Conservation (phyloP, 2,797 vertebrate genomes). For the Decapterus maruadsi region DNA sequence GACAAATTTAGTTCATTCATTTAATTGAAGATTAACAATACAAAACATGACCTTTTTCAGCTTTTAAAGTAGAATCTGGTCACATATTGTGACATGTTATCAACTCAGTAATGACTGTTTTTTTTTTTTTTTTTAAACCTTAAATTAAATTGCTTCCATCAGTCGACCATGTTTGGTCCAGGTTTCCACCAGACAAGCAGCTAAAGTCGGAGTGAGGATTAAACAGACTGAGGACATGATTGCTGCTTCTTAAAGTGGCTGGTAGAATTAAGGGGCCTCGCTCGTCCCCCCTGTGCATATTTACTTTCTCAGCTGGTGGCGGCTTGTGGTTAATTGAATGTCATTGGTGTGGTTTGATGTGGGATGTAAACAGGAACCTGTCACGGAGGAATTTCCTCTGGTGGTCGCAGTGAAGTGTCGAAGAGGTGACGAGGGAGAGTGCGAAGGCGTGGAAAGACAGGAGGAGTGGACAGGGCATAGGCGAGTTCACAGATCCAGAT, state of each 20-base stretch:
- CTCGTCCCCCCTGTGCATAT: constrained; percentile 17
- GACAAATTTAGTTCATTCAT: neutral
- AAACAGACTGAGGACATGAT: constrained; percentile 12
- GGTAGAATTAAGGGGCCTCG: constrained; percentile 19
- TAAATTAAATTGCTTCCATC: neutral
- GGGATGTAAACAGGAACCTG: constrained; percentile 45
- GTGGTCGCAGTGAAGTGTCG: constrained; percentile 10
- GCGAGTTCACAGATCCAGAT: constrained; percentile 2
- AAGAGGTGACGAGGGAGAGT: constrained; percentile 3
- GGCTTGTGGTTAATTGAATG: constrained; percentile 31
- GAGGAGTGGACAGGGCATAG: constrained; percentile 1
- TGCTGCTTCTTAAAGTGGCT: constrained; percentile 8
- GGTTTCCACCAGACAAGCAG: constrained; percentile 16
- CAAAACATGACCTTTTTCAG: neutral
- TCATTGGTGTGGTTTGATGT: constrained; percentile 41
- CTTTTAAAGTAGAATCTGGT: neutral
- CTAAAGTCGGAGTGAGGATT: constrained; percentile 16
- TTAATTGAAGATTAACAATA: neutral
- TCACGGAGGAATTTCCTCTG: constrained; percentile 23
- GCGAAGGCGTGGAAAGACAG: neutral
- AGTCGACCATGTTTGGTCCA: constrained; percentile 3
- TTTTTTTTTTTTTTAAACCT: neutral
- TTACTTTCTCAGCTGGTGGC: constrained; percentile 8
- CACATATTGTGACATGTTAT: neutral
- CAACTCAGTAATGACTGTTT: neutral